phyloP scores from a whole-genome alignment of 2,888 invertebrate genomes.

The Xylocampa areola region DNA sequence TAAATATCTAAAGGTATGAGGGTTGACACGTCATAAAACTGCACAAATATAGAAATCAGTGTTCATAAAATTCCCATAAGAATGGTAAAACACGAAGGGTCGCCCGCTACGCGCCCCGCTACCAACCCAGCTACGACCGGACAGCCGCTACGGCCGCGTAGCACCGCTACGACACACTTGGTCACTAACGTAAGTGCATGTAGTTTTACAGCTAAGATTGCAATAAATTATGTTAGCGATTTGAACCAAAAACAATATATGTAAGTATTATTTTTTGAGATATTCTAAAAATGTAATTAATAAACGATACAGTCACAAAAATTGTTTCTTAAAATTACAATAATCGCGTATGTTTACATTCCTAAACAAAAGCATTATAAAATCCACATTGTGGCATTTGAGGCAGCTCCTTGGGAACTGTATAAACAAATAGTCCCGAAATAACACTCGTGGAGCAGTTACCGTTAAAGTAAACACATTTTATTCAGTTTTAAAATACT shows the following conservation, averaged over 20 bases:
- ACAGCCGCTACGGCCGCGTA: slow-evolving; percentile 33
- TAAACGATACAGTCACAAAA: too few relatives aligned
- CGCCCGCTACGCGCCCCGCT: slow-evolving; percentile 26
- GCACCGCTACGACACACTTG: slow-evolving; percentile 32
- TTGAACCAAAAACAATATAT: too few relatives aligned
- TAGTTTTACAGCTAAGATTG: background rate
- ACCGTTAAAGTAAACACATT: slow-evolving; percentile 64
- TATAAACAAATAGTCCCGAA: slow-evolving; percentile 48
- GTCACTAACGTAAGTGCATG: background rate
- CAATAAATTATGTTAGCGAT: background rate
- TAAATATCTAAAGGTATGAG: slow-evolving; percentile 61
- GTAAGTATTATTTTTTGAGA: too few relatives aligned
- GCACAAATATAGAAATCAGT: slow-evolving; percentile 73
- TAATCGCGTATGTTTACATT: too few relatives aligned
- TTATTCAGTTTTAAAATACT: slow-evolving; percentile 63
- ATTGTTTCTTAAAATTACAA: too few relatives aligned
- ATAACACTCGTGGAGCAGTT: slow-evolving; percentile 40
- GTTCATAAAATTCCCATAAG: slow-evolving; percentile 69
- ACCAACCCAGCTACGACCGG: slow-evolving; percentile 36
- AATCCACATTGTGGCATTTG: slow-evolving; percentile 5
- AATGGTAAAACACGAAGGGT: slow-evolving; percentile 58
- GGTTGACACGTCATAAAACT: slow-evolving; percentile 61
- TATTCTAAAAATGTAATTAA: too few relatives aligned
- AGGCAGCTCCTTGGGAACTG: slow-evolving; percentile 15
- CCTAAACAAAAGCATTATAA: slow-evolving; percentile 4